These are phyloP conservation scores for Melanargia galathea DNA, from an alignment of 2,888 invertebrate genomes.

Conservation along the genomic window DNA sequence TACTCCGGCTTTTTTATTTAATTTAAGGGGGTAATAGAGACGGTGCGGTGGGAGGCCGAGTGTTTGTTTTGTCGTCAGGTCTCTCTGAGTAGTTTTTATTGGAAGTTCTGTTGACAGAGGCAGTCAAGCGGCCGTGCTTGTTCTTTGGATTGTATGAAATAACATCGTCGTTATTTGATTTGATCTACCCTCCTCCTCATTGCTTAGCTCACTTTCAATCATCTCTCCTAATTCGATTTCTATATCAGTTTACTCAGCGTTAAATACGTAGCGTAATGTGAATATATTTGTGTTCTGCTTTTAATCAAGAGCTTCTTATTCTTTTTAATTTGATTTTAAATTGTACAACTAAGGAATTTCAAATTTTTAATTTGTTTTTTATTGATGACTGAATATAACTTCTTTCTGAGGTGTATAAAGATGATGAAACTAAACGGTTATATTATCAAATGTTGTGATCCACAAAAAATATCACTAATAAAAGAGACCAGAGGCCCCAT, in stretches of 20 bases:
- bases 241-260: conserved; percentile 1
- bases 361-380: too few species aligned
- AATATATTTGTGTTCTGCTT: neutral
- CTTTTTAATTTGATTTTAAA: too few species aligned
- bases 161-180: conserved; percentile 25
- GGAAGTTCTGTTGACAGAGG: conserved; percentile 58
- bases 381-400: too few species aligned
- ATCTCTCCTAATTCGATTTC: conserved; percentile 16
- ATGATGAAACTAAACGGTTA: too few species aligned
- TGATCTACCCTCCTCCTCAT: conserved; percentile 69
- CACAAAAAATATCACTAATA: too few species aligned
- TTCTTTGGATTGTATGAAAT: conserved; percentile 24
- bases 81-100: conserved; percentile 78
- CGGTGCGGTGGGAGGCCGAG: conserved; percentile 59
- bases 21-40: conserved; percentile 73
- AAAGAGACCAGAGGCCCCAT: too few species aligned
- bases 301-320: neutral
- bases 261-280: neutral
- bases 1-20: conserved; percentile 78
- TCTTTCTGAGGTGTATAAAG: too few species aligned
- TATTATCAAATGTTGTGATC: too few species aligned
- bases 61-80: conserved; percentile 66
- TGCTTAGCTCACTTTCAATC: conserved; percentile 71
- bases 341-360: too few species aligned
- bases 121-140: conserved; percentile 38